Conservation (phyloP, 1,140 invertebrate genomes). For the Xylocopa sonorina region DNA sequence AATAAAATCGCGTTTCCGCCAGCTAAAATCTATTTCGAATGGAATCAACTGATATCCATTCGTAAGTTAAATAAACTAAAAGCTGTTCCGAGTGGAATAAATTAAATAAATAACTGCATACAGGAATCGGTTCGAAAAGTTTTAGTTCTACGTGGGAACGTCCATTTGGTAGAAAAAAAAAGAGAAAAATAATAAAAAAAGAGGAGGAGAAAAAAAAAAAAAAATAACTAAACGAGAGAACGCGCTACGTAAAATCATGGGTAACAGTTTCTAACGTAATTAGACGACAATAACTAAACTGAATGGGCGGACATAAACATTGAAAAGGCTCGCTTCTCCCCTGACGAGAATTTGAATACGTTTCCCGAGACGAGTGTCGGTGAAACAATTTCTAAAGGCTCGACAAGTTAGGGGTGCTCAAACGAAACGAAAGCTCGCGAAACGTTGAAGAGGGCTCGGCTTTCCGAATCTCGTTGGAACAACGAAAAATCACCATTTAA, state of each 20-base stretch:
- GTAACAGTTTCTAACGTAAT: not conserved
- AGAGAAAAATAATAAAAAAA: no score
- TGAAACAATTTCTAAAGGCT: slow-evolving; percentile 47
- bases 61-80: slow-evolving; percentile 44
- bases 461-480: slow-evolving; percentile 14
- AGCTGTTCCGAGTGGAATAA: not conserved
- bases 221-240: no score
- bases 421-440: not conserved
- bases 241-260: not conserved
- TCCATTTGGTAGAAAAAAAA: not conserved
- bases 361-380: slow-evolving; percentile 47
- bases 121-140: slow-evolving; percentile 9
- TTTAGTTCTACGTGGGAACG: not conserved
- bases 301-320: not conserved
- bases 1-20: slow-evolving; percentile 28
- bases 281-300: not conserved
- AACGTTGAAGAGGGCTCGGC: not conserved
- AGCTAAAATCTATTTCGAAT: slow-evolving; percentile 41
- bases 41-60: slow-evolving; percentile 28
- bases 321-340: slow-evolving; percentile 20
- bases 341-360: slow-evolving; percentile 37
- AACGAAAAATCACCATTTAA: slow-evolving; percentile 60
- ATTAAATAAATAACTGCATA: slow-evolving; percentile 26
- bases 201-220: no score
- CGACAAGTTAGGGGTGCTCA: slow-evolving; percentile 32